phyloP scores from a whole-genome alignment of 2,113 vertebrate species.

The Coturnix japonica region DNA sequence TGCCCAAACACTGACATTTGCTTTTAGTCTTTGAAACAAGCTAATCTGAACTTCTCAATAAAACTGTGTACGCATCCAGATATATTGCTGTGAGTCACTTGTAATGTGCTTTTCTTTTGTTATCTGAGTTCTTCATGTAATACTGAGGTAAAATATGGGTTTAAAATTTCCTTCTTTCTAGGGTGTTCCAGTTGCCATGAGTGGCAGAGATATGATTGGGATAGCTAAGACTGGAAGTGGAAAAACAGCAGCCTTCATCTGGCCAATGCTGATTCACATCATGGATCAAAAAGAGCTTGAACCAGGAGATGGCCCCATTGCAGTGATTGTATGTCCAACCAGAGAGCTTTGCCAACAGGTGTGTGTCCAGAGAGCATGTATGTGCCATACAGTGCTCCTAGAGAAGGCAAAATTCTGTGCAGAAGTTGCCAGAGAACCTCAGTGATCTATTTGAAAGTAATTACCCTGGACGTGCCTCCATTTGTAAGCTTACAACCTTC shows the following conservation, averaged over 20 bases:
- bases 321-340: conserved; percentile 94
- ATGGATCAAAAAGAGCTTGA: conserved; percentile 99
- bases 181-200: conserved; percentile 95
- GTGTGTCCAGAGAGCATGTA: rapidly evolving
- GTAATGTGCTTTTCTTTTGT: background rate
- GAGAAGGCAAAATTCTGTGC: background rate
- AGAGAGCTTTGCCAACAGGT: conserved; percentile 99
- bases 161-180: conserved; percentile 58
- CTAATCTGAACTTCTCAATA: background rate
- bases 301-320: conserved; percentile 94
- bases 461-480: background rate
- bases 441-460: background rate
- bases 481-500: background rate
- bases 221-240: conserved; percentile 99
- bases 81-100: background rate
- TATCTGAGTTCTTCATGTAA: background rate
- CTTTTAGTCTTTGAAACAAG: background rate
- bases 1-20: background rate
- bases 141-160: background rate
- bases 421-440: background rate
- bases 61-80: background rate
- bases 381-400: background rate
- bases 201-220: conserved; percentile 98
- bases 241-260: conserved; percentile 98
- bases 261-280: conserved; percentile 98